These are phyloP conservation scores for Falcaria lacertinaria DNA, from an alignment of 2,888 invertebrate genomes.

Conservation along the genomic window DNA sequence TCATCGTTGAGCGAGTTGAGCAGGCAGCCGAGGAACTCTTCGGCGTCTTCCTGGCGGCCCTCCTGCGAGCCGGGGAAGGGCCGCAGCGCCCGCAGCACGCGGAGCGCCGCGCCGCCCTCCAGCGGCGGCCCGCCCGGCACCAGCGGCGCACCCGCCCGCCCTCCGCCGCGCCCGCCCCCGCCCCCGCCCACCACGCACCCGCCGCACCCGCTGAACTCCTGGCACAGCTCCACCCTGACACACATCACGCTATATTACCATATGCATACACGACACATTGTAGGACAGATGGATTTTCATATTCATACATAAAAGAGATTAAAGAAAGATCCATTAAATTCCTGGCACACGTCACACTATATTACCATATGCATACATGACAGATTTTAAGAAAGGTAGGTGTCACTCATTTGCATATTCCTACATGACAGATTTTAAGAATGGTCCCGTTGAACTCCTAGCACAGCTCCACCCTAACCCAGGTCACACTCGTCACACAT, in stretches of 20 bases:
- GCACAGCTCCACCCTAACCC: too few relatives aligned
- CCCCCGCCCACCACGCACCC: constrained; percentile 52
- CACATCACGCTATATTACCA: neutral
- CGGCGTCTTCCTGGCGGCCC: constrained; percentile 97
- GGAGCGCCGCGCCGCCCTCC: constrained; percentile 93
- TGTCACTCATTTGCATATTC: too few relatives aligned
- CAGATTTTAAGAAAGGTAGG: too few relatives aligned
- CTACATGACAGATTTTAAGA: too few relatives aligned
- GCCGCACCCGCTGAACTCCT: constrained; percentile 83
- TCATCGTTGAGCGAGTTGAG: constrained; percentile 97
- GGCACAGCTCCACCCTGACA: constrained; percentile 86
- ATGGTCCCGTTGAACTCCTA: constrained; percentile 86
- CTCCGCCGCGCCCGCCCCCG: constrained; percentile 42
- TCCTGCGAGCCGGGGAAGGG: constrained; percentile 83
- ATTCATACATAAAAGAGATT: too few relatives aligned
- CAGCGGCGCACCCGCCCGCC: constrained; percentile 28
- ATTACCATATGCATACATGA: neutral
- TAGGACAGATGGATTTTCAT: too few relatives aligned
- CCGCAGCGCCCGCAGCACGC: constrained; percentile 88
- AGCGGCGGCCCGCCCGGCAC: constrained; percentile 89
- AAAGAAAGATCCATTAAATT: constrained; percentile 86
- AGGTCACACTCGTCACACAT: too few relatives aligned
- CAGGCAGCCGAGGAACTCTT: constrained; percentile 96
- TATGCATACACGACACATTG: neutral
- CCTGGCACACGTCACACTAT: constrained; percentile 78